These are phyloP conservation scores for Lasioglossum morio DNA, from an alignment of 2,888 invertebrate species.

Conservation along the genomic window DNA sequence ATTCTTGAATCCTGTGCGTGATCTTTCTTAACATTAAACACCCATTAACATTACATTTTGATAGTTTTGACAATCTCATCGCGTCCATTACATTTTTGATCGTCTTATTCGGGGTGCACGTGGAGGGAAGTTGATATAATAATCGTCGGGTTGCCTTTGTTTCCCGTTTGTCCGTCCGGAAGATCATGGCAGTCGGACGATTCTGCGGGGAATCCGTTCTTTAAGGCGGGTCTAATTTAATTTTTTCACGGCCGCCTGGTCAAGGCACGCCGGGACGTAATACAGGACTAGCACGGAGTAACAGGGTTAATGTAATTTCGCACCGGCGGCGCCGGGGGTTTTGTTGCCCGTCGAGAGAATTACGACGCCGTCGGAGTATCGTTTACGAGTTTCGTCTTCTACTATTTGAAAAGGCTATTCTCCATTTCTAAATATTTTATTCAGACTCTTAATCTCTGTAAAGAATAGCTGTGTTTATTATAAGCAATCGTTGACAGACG, in stretches of 20 bases:
- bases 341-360: constrained; percentile 32
- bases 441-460: no score
- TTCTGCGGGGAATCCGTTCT: constrained; percentile 28
- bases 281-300: background rate
- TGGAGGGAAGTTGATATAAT: background rate
- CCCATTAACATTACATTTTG: no score
- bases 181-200: background rate
- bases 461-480: no score
- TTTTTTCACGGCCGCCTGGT: constrained; percentile 29
- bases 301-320: constrained; percentile 49
- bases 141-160: background rate
- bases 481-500: no score
- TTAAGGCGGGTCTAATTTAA: constrained; percentile 45
- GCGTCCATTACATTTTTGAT: background rate
- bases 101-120: background rate
- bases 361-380: constrained; percentile 31
- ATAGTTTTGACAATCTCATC: background rate
- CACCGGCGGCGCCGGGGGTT: constrained; percentile 14
- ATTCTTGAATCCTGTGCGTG: no score
- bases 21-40: no score
- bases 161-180: background rate
- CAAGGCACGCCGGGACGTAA: constrained; percentile 25
- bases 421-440: background rate
- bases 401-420: constrained; percentile 22
- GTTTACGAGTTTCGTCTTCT: constrained; percentile 35